Evolutionary conservation across 2,888 invertebrate species (phyloP).

Genomic region (Mythimna impura): DNA sequence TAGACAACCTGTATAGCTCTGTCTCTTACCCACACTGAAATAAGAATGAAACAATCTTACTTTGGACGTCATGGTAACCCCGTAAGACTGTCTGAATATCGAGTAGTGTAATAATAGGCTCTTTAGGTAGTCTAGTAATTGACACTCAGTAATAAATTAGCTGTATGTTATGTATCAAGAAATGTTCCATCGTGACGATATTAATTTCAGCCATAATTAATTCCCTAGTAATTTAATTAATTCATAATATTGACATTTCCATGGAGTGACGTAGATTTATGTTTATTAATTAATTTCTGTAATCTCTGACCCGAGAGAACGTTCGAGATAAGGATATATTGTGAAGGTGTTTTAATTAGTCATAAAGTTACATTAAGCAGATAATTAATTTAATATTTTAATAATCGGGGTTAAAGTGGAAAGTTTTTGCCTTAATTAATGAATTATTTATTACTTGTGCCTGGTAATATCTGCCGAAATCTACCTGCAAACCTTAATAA

Average conservation of each 20-base stretch:
- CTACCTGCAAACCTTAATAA: too few species aligned
- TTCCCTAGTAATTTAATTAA: constrained; percentile 22
- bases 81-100: too few species aligned
- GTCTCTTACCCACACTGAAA: too few species aligned
- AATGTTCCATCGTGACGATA: constrained; percentile 15
- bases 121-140: background rate
- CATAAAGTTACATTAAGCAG: constrained; percentile 18
- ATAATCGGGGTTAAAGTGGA: constrained; percentile 17
- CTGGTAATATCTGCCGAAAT: background rate
- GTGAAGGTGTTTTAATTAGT: constrained; percentile 42
- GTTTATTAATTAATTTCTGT: constrained; percentile 45
- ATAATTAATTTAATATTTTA: constrained; percentile 32
- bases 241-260: constrained; percentile 46
- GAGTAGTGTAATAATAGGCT: too few species aligned
- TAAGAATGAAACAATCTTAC: too few species aligned
- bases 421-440: constrained; percentile 12
- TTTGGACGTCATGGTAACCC: too few species aligned
- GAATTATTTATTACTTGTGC: background rate
- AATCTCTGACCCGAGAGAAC: constrained; percentile 50
- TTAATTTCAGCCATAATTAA: constrained; percentile 7
- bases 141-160: background rate
- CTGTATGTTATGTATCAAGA: background rate
- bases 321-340: constrained; percentile 34
- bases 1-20: too few species aligned
- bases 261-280: constrained; percentile 42